These are phyloP conservation scores for Clangula hyemalis DNA, from an alignment of 2,797 vertebrate genomes.

Conservation along the genomic window DNA sequence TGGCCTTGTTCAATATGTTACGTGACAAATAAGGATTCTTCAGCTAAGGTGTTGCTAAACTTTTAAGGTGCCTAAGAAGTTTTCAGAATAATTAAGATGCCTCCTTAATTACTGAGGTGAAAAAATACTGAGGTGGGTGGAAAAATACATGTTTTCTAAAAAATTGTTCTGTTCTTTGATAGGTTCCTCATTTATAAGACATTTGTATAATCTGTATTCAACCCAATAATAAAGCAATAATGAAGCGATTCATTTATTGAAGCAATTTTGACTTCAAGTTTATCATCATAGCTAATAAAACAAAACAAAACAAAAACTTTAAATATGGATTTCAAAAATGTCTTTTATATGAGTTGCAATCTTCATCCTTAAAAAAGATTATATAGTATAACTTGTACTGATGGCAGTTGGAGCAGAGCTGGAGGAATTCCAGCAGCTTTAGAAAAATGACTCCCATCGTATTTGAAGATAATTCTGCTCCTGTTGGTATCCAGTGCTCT, in stretches of 20 bases:
- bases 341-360: neutral
- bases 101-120: neutral
- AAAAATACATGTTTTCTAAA: neutral
- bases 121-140: neutral
- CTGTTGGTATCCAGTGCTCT: neutral
- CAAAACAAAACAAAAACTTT: fast-evolving
- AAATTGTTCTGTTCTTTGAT: neutral
- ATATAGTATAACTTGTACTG: neutral
- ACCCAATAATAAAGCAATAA: neutral
- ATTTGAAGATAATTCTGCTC: neutral
- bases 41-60: neutral
- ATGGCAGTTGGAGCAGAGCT: neutral
- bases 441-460: neutral
- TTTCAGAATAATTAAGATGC: neutral
- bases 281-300: neutral
- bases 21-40: neutral
- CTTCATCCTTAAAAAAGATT: neutral
- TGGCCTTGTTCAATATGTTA: neutral
- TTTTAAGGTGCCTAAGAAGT: neutral
- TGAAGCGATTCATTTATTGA: neutral
- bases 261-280: neutral
- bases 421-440: neutral
- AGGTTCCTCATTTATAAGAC: neutral
- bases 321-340: neutral
- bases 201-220: neutral